Evolutionary conservation across 2,888 invertebrate species (phyloP), one percentile per base, ranked within the genome.

Genomic region (Torymus texanus): DNA sequence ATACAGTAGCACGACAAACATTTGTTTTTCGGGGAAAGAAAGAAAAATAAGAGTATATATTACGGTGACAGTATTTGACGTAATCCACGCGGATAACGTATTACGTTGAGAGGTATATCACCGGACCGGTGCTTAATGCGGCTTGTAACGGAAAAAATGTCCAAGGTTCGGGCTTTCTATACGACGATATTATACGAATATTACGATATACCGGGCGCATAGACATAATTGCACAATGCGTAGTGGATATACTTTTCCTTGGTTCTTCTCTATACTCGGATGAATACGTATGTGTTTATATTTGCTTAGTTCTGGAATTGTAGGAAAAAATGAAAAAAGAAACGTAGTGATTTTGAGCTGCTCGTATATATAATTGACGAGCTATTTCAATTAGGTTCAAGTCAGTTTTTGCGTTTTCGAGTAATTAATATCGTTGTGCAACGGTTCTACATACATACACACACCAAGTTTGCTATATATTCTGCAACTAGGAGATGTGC

Each of bases 141-240:
- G 24, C 77, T 74, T 77, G 75, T 75, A 82, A 67, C 71, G 78
- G 50, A 79, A 78, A 79, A 82, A 80, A 78, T 78, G 56, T 67
- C 66, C 76, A 75, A 75, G 78, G 68, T 65, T 72, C 59, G n/a
- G 10, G 68, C 77, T 76, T 81, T 79, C 78, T 78, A 41, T 41
- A 75, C 12, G 18, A 14, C 72, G 59, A 73, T 12, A n/a, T 66
- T 70, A 70, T 70, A 70, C 71, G 51, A 75, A 74, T 71, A 61
- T 77, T 80, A 66, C 74, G 56, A 65, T 71, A 78, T 55, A 21
- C n/a, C n/a, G 14, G 71, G 41, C 55, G 14, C 65, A 11, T 29
- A 56, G 4, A 65, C 41, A 63, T n/a, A 73, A 55, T 77, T 70
- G 63, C 68, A 74, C 24, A 80, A 80, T 61, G 11, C 65, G 2